A percentile compares a stretch with the other conserved stretches of the same genome.
phyloP scores from a whole-genome alignment of 2,113 vertebrate species.

The Ibidorhyncha struthersii region DNA sequence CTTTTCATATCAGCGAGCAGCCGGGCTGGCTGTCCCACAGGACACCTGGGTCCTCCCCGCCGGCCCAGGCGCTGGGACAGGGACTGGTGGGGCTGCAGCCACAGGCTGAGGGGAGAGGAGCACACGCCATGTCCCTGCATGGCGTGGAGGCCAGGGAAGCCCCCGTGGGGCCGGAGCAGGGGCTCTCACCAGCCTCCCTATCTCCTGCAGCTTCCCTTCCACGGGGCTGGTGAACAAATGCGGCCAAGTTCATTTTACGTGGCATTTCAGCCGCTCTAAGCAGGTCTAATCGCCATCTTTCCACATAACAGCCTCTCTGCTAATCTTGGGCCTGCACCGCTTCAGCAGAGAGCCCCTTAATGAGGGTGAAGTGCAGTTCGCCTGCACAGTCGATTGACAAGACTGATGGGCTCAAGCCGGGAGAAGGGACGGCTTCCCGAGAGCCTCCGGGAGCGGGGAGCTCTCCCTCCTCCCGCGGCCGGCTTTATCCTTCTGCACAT shows the following conservation, averaged over 20 bases:
- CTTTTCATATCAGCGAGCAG: constrained; percentile 18
- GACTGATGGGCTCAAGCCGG: constrained; percentile 34
- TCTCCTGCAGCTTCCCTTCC: not conserved
- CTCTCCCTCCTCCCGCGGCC: not conserved
- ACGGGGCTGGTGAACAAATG: not conserved
- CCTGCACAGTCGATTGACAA: constrained; percentile 8
- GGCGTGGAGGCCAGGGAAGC: rapidly evolving
- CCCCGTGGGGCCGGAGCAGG: not conserved
- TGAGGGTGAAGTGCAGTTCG: constrained; percentile 38
- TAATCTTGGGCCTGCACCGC: not conserved
- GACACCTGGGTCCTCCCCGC: not conserved
- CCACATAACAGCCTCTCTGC: constrained; percentile 1
- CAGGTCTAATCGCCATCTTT: not conserved
- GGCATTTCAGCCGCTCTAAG: not conserved
- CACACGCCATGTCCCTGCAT: rapidly evolving
- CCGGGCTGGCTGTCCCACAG: constrained; percentile 6
- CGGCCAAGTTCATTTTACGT: not conserved
- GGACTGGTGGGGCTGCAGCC: not conserved
- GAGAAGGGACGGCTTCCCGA: not conserved
- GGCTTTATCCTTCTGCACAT: not conserved
- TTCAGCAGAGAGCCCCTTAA: not conserved
- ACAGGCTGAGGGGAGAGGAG: not conserved
- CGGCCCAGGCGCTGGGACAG: rapidly evolving
- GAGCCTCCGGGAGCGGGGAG: not conserved
- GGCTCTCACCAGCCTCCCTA: rapidly evolving